Conservation (phyloP, 2,113 vertebrate genomes). For the Odontesthes bonariensis region DNA sequence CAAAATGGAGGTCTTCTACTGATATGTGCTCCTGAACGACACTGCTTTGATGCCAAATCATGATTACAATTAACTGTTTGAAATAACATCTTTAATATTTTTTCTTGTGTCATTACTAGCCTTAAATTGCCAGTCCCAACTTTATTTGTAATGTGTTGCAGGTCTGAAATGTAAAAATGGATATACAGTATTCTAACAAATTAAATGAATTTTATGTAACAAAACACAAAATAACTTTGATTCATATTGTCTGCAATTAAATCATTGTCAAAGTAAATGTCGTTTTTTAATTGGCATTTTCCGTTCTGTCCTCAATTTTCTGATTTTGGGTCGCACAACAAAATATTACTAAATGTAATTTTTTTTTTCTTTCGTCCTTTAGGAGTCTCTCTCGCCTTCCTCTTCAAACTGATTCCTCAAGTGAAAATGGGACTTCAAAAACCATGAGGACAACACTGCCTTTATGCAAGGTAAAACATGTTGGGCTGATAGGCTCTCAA, state of each 20-base stretch:
- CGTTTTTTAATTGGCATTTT: not conserved
- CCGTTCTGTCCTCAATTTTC: not conserved
- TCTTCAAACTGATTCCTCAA: slow-evolving; percentile 44
- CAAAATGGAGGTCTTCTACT: not conserved
- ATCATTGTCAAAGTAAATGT: not conserved
- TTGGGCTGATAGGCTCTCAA: not conserved
- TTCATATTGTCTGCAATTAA: not conserved
- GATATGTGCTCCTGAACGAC: not conserved
- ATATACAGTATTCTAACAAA: not conserved
- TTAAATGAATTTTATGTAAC: not conserved
- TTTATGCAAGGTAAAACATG: slow-evolving; percentile 67
- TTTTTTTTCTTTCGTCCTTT: not conserved
- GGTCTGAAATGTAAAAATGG: not conserved
- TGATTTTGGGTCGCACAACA: not conserved
- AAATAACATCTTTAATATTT: no score
- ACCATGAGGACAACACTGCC: slow-evolving; percentile 69
- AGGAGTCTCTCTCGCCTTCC: slow-evolving; percentile 82
- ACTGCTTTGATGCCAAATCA: not conserved
- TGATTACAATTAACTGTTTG: not conserved
- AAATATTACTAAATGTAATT: not conserved
- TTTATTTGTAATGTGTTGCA: no score
- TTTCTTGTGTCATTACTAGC: no score
- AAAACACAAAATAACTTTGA: not conserved
- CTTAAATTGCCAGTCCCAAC: no score
- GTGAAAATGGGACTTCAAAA: slow-evolving; percentile 38